phyloP scores from a whole-genome alignment of 1,140 invertebrate genomes.

The Brachionus rubens region DNA sequence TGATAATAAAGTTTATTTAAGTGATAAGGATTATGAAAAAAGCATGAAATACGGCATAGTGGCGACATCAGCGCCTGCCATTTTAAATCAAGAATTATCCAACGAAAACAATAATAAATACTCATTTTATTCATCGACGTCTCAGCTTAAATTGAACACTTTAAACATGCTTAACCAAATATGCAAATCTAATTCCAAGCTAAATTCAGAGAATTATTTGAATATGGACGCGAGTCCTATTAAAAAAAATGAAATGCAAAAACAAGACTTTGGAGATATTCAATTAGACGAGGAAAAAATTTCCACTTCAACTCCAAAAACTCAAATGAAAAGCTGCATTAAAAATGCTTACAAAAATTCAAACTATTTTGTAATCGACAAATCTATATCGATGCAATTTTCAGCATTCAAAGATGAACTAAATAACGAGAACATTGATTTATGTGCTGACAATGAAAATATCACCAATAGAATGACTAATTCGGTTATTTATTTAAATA shows the following conservation, averaged over 20 bases:
- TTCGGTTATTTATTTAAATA: background rate
- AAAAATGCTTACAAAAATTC: background rate
- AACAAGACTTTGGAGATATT: too few species aligned
- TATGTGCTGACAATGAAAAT: too few species aligned
- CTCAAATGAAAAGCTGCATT: background rate
- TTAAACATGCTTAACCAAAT: background rate
- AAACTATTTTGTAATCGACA: background rate
- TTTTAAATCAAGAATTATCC: background rate
- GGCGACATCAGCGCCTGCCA: conserved; percentile 36
- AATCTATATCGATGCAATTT: too few species aligned
- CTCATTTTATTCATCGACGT: conserved; percentile 11
- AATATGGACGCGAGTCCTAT: too few species aligned
- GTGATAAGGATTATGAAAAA: background rate
- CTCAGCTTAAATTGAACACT: conserved; percentile 18
- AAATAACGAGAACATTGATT: background rate
- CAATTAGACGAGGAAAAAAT: too few species aligned
- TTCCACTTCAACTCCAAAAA: background rate
- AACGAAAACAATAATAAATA: background rate
- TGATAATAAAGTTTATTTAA: background rate
- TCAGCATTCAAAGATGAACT: too few species aligned
- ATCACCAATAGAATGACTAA: background rate
- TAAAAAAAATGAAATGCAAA: too few species aligned
- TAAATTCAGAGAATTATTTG: background rate
- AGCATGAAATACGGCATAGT: background rate
- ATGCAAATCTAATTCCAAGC: background rate